Evolutionary conservation across 2,797 vertebrate genomes (phyloP), one percentile per base, ranked within the genome.

Genomic region (Lophius americanus): DNA sequence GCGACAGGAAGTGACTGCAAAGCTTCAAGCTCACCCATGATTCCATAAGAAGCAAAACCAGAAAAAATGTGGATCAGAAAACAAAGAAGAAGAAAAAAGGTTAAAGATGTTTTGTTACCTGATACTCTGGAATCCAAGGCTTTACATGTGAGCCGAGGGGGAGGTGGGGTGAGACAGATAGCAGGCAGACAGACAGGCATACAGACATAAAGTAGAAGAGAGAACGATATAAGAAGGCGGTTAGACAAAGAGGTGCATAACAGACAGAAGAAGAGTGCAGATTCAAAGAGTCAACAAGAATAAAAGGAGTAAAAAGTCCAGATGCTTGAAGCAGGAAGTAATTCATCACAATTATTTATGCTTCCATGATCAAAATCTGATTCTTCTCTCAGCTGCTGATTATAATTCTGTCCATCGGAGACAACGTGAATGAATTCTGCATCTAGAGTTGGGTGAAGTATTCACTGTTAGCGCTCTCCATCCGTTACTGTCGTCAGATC

Each of bases 121-220:
- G 94, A 96, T 91, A 96, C 95, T 97, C 96, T 95, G 94, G 95
- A 96, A 93, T 93, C 92, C 90, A 94, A 89, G 77, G 92, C 88
- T 90, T 86, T 86, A 93, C 91, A 94, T 93, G 94, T 88, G 94
- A 93, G 95, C 85, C 85, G 54, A 83, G 78, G 81, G 78, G 83
- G 73, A 85, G 83, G 76, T 75, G 85, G 68, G 79, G 78, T 85
- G 78, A 85, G 73, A 88, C 42, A 86, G 82, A 89, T 23, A 23
- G 23, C n/a, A 81, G 83, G 83, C 7, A 76, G 83, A 70, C 64
- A 90, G 85, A 84, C 71, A 87, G 81, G 82, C 75, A 88, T 74
- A 86, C 55, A 86, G 85, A 89, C 82, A 88, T 41, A 81, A 67
- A 76, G 79, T 72, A 84, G 75, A 86, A 61, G 74, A 80, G 78